A percentile compares a stretch with the other conserved stretches of the same genome.
These are phyloP conservation scores for Corythornis madagascariensis DNA, from an alignment of 2,113 vertebrate species.

Conservation along the genomic window DNA sequence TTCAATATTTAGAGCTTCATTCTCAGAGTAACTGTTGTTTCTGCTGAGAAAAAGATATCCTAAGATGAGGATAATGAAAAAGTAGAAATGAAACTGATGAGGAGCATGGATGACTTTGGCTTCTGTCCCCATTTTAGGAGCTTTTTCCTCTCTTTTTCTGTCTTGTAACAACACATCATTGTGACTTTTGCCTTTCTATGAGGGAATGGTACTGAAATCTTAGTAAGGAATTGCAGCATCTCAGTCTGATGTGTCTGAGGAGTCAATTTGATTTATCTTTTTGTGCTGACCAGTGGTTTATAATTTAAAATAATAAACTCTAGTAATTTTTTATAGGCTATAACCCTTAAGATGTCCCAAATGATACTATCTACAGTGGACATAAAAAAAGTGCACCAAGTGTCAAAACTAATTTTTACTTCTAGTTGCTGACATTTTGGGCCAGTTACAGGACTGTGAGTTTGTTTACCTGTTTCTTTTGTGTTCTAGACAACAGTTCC, in stretches of 20 bases:
- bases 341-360: background rate
- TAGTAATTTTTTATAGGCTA: background rate
- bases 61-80: background rate
- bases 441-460: background rate
- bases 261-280: background rate
- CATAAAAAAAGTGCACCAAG: background rate
- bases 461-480: background rate
- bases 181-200: background rate
- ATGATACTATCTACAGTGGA: background rate
- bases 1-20: background rate
- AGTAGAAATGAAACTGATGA: background rate
- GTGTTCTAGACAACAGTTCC: constrained; percentile 85
- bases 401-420: background rate
- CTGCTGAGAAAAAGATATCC: background rate
- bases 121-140: background rate
- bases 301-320: background rate
- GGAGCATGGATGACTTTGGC: background rate
- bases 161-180: background rate
- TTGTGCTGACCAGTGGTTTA: background rate
- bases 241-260: background rate
- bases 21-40: background rate
- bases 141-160: background rate
- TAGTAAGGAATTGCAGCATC: background rate
- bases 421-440: background rate
- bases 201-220: background rate